phyloP scores from a whole-genome alignment of 2,888 invertebrate species.

The Harpalus rufipes region DNA sequence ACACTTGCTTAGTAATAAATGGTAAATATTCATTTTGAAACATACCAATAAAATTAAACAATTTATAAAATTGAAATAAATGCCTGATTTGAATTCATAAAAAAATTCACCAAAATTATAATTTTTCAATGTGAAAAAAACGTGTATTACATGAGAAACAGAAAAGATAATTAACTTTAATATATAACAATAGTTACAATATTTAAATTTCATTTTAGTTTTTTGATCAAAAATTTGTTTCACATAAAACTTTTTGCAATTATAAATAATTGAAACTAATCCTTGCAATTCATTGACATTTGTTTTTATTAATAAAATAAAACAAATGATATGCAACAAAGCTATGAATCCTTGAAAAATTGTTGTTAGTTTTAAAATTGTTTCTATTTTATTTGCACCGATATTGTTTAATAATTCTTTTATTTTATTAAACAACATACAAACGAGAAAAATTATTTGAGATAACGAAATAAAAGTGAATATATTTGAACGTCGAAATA shows the following conservation, averaged over 20 bases:
- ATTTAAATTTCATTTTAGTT: constrained; percentile 7
- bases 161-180: neutral
- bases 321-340: neutral
- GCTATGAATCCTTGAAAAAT: neutral
- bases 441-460: neutral
- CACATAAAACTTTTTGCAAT: constrained; percentile 9
- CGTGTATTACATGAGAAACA: neutral
- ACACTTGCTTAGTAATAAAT: neutral
- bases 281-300: neutral
- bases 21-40: constrained; percentile 25
- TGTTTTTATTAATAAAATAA: neutral
- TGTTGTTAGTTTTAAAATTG: neutral
- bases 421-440: neutral
- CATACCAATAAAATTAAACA: neutral
- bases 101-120: neutral
- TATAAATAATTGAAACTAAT: constrained; percentile 17
- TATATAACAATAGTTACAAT: neutral
- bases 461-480: neutral
- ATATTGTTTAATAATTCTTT: neutral
- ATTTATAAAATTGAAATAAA: neutral
- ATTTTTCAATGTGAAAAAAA: neutral
- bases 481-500: constrained; percentile 19
- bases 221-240: constrained; percentile 8
- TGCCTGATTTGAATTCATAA: neutral
- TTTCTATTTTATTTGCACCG: neutral